Conservation (phyloP, 2,888 invertebrate species). For the Chrysina gloriosa region DNA sequence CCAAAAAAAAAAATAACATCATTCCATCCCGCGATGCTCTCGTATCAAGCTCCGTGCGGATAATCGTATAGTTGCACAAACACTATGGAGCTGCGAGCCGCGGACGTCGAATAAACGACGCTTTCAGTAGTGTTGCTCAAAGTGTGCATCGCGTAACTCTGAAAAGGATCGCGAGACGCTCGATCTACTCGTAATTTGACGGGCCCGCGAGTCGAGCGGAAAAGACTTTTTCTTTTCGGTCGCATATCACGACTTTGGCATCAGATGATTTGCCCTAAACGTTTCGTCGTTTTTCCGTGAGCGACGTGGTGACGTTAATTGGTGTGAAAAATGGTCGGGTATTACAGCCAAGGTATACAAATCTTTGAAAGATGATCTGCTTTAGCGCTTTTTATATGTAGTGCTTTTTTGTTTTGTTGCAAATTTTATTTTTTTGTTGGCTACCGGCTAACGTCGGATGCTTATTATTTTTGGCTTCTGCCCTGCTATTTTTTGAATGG, state of each 20-base stretch:
- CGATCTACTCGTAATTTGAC: constrained; percentile 5
- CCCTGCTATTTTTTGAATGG: not conserved
- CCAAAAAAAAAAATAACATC: no score
- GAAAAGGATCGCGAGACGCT: not conserved
- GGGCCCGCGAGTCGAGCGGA: not conserved
- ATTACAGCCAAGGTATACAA: constrained; percentile 54
- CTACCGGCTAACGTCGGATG: not conserved
- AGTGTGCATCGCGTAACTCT: constrained; percentile 22
- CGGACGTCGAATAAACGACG: constrained; percentile 19
- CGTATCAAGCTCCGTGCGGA: not conserved
- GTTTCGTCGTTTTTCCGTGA: not conserved
- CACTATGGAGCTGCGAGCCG: not conserved
- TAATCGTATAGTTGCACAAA: not conserved
- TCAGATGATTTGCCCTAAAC: constrained; percentile 5
- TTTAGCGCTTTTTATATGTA: not conserved
- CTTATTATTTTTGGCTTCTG: not conserved
- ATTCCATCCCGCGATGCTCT: not conserved
- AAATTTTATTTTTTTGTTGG: constrained; percentile 40
- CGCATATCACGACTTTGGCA: constrained; percentile 4
- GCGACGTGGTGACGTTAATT: constrained; percentile 41
- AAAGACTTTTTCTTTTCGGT: not conserved
- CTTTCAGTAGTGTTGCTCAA: constrained; percentile 16
- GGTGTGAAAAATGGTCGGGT: constrained; percentile 53
- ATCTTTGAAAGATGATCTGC: constrained; percentile 11
- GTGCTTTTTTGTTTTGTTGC: constrained; percentile 7